Base-by-base conservation (phyloP, 2,113 vertebrate species). In the Zingel zingel region DNA sequence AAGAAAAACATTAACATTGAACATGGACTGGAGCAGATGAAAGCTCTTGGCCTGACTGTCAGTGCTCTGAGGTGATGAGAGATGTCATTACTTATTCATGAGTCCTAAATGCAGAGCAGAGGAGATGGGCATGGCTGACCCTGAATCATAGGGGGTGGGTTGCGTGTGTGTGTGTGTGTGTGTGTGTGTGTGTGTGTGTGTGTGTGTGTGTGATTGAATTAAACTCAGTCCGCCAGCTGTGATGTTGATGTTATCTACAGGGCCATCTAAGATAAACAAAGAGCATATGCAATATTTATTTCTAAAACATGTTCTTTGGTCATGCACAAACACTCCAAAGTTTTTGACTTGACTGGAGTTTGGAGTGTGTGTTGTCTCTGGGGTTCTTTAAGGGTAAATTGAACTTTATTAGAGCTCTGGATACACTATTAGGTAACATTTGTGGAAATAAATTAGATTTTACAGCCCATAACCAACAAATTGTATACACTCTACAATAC, bases 61-160 rank as follows among this genome's bases (percentile, higher is more conserved):
- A 94, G 92, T 74, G 84, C 91, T 91, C 82, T 82, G 87, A 90
- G 81, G 88, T 93, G 90, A 91, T 91, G 90, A 91, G 89, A 91
- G 91, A 93, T 81, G 86, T 79, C 91, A 92, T 94, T 93, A 94
- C 91, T 94, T 93, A 94, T 95, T 94, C 93, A 94, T 95, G 93
- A 93, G 90, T 85, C 92, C 89, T 94, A 93, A 93, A 94, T 92
- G 86, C 86, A 91, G 93, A 90, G 91, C 89, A 87, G 90, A 88
- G 86, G 90, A 92, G 92, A 94, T 88, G 90, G 87, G 93, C 92
- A 90, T 94, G 93, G 89, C 81, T 90, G 90, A 92, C 80, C 91
- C 88, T 83, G 89, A 89, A 88, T 90, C 86, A 78, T 63, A 86
- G 80, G 72, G 90, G 87, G 82, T 83, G 85, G 84, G 80, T 80